Conservation (phyloP, 2,113 vertebrate genomes). For the Zosterops pallidus region DNA sequence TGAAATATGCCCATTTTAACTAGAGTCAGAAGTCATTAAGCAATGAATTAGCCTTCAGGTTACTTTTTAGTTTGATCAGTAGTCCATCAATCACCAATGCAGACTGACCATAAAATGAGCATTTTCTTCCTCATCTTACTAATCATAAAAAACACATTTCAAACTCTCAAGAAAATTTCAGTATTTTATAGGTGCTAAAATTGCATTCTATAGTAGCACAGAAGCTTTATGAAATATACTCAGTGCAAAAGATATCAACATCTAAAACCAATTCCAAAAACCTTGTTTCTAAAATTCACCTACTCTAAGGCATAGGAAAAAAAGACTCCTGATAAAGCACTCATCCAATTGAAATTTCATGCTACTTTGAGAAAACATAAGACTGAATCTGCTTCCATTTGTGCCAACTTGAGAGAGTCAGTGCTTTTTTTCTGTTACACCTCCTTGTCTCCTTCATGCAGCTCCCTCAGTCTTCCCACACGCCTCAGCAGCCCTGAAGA, state of each 20-base stretch:
- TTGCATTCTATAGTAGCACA: neutral
- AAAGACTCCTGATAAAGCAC: neutral
- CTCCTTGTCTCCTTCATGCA: neutral
- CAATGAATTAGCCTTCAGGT: neutral
- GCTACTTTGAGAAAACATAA: neutral
- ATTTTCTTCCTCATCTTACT: neutral
- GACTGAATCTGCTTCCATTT: neutral
- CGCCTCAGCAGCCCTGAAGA: neutral
- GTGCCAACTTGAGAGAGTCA: neutral
- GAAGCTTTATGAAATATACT: neutral
- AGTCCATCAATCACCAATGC: neutral
- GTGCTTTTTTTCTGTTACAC: neutral
- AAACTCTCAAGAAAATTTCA: accelerated
- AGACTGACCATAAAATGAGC: neutral
- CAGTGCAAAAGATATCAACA: neutral
- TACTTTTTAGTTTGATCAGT: neutral
- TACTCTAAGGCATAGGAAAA: neutral
- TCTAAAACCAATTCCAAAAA: neutral
- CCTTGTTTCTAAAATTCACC: neutral
- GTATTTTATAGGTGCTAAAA: neutral
- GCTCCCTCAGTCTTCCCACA: neutral
- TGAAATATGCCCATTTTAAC: neutral
- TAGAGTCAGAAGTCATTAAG: neutral
- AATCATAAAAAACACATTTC: neutral
- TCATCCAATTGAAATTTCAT: neutral